Evolutionary conservation across 2,113 vertebrate species (phyloP).

Genomic region (Anolis carolinensis): DNA sequence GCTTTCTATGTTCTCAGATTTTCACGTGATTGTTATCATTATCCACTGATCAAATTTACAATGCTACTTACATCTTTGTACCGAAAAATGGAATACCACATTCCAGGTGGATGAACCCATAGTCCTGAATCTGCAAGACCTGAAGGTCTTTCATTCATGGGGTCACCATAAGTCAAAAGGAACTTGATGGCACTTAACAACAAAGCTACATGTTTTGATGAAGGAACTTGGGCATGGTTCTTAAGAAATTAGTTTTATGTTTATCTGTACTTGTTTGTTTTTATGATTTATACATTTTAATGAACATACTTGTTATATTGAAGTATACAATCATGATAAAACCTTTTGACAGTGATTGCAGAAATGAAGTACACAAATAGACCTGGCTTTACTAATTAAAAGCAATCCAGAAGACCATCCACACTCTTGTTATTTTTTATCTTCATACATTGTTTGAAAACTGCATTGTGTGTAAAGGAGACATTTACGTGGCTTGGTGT

Average conservation of each 20-base stretch:
- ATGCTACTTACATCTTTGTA: too few species aligned
- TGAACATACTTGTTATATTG: neutral
- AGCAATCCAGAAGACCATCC: neutral
- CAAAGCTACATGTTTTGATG: too few species aligned
- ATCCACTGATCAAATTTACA: too few species aligned
- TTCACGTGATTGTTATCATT: too few species aligned
- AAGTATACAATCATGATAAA: neutral
- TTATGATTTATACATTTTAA: constrained; percentile 10
- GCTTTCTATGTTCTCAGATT: too few species aligned
- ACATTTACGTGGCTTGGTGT: neutral
- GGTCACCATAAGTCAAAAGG: too few species aligned
- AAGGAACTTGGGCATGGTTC: neutral
- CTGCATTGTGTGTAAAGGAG: neutral
- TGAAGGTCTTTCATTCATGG: too few species aligned
- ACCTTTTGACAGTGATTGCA: neutral
- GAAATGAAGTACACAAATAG: neutral
- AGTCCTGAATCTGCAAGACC: too few species aligned
- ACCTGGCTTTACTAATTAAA: neutral
- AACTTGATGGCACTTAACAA: too few species aligned
- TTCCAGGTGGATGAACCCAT: too few species aligned
- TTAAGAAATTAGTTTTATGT: neutral
- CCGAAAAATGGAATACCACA: too few species aligned
- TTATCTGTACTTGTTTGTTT: neutral
- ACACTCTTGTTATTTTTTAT: too few species aligned
- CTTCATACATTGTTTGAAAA: constrained; percentile 10